Evolutionary conservation across 2,888 invertebrate genomes (phyloP).

Genomic region (Alsophila aescularia): DNA sequence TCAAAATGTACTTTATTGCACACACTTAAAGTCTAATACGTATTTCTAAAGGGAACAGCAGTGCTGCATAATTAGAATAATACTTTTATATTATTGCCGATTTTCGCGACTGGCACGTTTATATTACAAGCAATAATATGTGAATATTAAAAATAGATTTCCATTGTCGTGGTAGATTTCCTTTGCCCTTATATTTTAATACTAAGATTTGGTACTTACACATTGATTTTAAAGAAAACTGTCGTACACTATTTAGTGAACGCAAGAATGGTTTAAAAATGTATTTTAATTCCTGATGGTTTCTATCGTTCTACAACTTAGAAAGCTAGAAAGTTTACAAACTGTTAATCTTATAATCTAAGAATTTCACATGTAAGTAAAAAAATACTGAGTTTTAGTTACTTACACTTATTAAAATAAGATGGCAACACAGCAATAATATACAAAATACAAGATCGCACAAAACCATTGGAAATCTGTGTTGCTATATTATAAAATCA

Average conservation of each 20-base stretch:
- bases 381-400: too few relatives aligned
- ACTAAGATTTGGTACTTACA: slow-evolving; percentile 59
- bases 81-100: slow-evolving; percentile 56
- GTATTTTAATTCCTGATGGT: slow-evolving; percentile 20
- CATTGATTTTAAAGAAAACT: slow-evolving; percentile 40
- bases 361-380: too few relatives aligned
- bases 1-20: slow-evolving; percentile 63
- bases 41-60: slow-evolving; percentile 40
- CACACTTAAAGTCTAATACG: slow-evolving; percentile 49
- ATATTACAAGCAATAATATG: slow-evolving; percentile 60
- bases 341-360: too few relatives aligned
- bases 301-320: slow-evolving; percentile 4
- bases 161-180: slow-evolving; percentile 66
- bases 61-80: slow-evolving; percentile 35
- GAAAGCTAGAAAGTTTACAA: not conserved
- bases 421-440: slow-evolving; percentile 24
- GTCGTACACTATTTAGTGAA: slow-evolving; percentile 16
- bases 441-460: slow-evolving; percentile 16
- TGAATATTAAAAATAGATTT: slow-evolving; percentile 76
- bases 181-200: slow-evolving; percentile 58
- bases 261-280: slow-evolving; percentile 16
- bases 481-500: slow-evolving; percentile 31
- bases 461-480: slow-evolving; percentile 30
- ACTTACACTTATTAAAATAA: not conserved
- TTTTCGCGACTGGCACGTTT: slow-evolving; percentile 55